Evolutionary conservation across 2,888 invertebrate genomes (phyloP).

Genomic region (Leptopilina myrica): DNA sequence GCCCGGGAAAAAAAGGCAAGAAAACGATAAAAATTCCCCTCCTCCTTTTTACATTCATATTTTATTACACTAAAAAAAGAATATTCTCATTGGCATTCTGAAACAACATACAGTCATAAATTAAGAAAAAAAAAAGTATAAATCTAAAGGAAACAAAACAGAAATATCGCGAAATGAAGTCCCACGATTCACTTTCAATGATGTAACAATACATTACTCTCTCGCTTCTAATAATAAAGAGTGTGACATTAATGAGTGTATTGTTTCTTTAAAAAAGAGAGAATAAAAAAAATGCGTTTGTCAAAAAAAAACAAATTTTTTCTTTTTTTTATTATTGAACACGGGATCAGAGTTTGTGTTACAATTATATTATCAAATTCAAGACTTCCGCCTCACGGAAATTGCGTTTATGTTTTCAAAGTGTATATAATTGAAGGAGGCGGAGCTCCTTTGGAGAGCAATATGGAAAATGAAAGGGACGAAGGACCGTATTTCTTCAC

Average conservation of each 20-base stretch:
- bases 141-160: not conserved
- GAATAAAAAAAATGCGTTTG: not conserved
- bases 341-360: not conserved
- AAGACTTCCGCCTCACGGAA: conserved; percentile 38
- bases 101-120: not conserved
- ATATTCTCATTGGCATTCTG: not conserved
- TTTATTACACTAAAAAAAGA: not conserved
- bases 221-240: not conserved
- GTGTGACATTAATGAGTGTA: conserved; percentile 22
- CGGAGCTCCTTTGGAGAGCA: conserved; percentile 50
- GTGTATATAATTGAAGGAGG: conserved; percentile 46
- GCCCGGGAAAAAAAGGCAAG: too few species aligned
- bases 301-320: not conserved
- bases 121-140: not conserved
- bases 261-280: conserved; percentile 21
- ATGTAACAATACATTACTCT: not conserved
- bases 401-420: conserved; percentile 42
- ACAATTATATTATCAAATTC: conserved; percentile 19
- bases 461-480: conserved; percentile 30
- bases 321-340: not conserved
- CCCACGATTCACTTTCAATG: conserved; percentile 37
- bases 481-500: conserved; percentile 21
- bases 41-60: too few species aligned
- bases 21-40: too few species aligned
- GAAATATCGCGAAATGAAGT: conserved; percentile 20